Percentiles rank a stretch among this genome's conserved stretches.
These are phyloP conservation scores for Cotesia typhae DNA, from an alignment of 1,140 invertebrate species.

Conservation along the genomic window DNA sequence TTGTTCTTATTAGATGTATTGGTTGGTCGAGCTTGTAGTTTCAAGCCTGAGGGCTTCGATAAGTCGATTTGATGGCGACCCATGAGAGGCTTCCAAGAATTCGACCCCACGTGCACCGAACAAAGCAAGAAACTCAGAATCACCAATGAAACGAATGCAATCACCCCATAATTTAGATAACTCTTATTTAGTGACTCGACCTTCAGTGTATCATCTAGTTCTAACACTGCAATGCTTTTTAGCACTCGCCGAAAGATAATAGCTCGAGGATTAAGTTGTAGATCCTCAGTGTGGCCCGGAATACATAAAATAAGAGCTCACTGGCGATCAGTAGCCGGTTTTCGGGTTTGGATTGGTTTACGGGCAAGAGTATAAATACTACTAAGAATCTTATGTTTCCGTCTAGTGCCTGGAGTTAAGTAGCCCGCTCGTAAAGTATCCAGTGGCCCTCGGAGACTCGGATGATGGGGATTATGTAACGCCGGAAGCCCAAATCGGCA, in stretches of 20 bases:
- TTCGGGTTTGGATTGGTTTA: constrained; percentile 17
- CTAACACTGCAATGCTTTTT: constrained; percentile 8
- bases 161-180: not conserved
- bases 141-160: not conserved
- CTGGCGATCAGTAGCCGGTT: too few species aligned
- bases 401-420: constrained; percentile 3
- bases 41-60: constrained; percentile 28
- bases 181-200: not conserved
- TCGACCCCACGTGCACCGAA: not conserved
- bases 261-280: constrained; percentile 18
- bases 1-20: not conserved
- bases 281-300: not conserved
- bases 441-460: not conserved
- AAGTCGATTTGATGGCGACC: constrained; percentile 29
- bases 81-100: constrained; percentile 25
- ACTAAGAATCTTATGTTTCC: not conserved
- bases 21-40: not conserved
- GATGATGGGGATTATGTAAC: constrained; percentile 13
- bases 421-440: constrained; percentile 14
- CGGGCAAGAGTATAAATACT: constrained; percentile 3
- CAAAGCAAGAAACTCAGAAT: too few species aligned
- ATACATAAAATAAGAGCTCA: not conserved
- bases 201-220: too few species aligned
- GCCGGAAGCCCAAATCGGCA: constrained; percentile 25
- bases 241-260: constrained; percentile 6